phyloP scores from a whole-genome alignment of 30 jellyfish, hydroid and myxozoan genomes.

The Hydractinia symbiolongicarpus region DNA sequence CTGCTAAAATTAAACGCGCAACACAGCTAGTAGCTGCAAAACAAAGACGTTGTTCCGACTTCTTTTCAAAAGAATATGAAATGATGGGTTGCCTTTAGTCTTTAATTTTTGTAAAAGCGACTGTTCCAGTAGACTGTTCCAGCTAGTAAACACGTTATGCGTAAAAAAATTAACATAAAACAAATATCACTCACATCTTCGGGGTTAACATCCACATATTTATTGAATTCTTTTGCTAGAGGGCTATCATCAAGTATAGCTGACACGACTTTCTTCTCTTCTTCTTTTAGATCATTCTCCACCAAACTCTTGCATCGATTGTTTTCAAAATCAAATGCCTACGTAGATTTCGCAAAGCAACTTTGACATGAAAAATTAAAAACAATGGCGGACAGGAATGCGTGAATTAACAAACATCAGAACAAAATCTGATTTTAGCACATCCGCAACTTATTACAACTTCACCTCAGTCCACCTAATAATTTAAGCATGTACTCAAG shows the following conservation, averaged over 20 bases:
- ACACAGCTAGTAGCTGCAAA: too few species aligned
- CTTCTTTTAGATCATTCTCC: not conserved
- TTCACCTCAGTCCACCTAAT: too few species aligned
- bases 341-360: not conserved
- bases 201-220: slow-evolving; percentile 21
- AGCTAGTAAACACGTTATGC: too few species aligned
- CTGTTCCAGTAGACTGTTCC: too few species aligned
- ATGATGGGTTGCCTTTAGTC: too few species aligned
- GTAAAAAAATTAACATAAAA: too few species aligned
- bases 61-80: too few species aligned
- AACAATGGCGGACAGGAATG: not conserved
- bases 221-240: slow-evolving; percentile 2
- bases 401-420: not conserved
- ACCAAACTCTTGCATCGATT: slow-evolving; percentile 17
- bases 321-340: slow-evolving; percentile 35
- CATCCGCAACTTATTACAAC: too few species aligned
- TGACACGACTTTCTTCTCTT: slow-evolving; percentile 8
- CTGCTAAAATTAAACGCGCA: not conserved
- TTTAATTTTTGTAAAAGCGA: too few species aligned
- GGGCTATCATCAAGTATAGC: slow-evolving; percentile 15
- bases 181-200: slow-evolving; percentile 1
- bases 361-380: not conserved
- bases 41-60: too few species aligned
- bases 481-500: not conserved
- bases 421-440: too few species aligned